These are phyloP conservation scores for Reinhardtius hippoglossoides DNA, from an alignment of 2,113 vertebrate species.

Conservation along the genomic window DNA sequence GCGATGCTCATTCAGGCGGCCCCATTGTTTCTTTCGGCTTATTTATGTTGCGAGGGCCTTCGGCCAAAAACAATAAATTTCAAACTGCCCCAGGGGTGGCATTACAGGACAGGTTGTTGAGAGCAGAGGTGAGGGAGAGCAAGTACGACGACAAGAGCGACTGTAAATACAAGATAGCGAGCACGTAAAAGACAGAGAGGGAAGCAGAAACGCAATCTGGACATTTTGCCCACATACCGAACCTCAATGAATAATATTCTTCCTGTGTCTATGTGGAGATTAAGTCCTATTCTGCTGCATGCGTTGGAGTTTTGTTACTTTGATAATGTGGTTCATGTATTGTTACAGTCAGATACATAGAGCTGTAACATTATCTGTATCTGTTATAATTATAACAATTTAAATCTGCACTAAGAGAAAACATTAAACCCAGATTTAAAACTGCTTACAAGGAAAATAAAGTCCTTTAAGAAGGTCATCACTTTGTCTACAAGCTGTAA, in stretches of 20 bases:
- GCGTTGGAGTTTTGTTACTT: background rate
- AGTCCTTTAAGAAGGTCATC: too few relatives aligned
- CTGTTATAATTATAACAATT: background rate
- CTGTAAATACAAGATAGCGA: slow-evolving; percentile 65
- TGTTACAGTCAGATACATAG: background rate
- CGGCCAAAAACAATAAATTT: slow-evolving; percentile 77
- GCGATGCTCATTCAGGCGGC: slow-evolving; percentile 60
- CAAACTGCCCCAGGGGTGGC: slow-evolving; percentile 75
- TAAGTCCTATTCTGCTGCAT: background rate
- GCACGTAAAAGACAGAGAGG: slow-evolving; percentile 29
- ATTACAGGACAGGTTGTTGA: slow-evolving; percentile 73
- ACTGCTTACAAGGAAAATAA: too few relatives aligned
- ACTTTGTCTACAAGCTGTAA: too few relatives aligned
- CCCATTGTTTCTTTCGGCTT: slow-evolving; percentile 75
- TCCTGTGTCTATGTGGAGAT: slow-evolving; percentile 3
- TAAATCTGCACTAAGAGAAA: background rate
- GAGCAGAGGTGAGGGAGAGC: slow-evolving; percentile 47
- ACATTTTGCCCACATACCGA: background rate
- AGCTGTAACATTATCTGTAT: background rate
- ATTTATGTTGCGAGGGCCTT: slow-evolving; percentile 72
- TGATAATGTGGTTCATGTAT: background rate
- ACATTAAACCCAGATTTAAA: background rate
- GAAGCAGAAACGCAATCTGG: slow-evolving; percentile 5
- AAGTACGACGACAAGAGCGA: slow-evolving; percentile 45
- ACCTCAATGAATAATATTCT: slow-evolving; percentile 23